Percentiles rank a stretch among this genome's conserved stretches.
Conservation (phyloP, 2,888 invertebrate species). For the Epinotia bilunana region DNA sequence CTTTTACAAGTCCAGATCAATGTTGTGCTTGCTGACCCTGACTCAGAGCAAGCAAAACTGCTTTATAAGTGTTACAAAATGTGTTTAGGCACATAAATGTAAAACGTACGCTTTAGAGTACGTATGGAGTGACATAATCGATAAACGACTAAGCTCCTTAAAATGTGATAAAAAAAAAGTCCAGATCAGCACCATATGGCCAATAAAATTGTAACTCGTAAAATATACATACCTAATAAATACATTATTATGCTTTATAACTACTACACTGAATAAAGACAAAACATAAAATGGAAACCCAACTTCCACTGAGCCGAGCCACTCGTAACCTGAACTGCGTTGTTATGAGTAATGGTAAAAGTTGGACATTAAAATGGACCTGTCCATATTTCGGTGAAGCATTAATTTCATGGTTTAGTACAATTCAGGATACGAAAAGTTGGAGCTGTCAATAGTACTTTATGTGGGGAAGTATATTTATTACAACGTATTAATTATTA, state of each 20-base stretch:
- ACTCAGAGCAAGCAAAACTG: too few species aligned
- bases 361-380: slow-evolving; percentile 38
- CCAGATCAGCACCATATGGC: too few species aligned
- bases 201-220: too few species aligned
- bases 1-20: not conserved
- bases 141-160: too few species aligned
- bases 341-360: slow-evolving; percentile 41
- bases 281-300: slow-evolving; percentile 18
- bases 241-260: not conserved
- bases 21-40: too few species aligned
- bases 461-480: slow-evolving; percentile 13
- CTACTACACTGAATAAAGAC: not conserved
- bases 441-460: slow-evolving; percentile 26
- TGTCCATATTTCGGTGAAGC: slow-evolving; percentile 42
- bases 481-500: slow-evolving; percentile 18
- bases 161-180: too few species aligned
- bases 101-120: too few species aligned
- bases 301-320: slow-evolving; percentile 29
- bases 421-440: slow-evolving; percentile 27
- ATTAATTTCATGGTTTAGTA: slow-evolving; percentile 43
- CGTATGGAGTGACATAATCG: too few species aligned
- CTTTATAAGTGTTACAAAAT: too few species aligned
- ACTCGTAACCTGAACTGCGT: slow-evolving; percentile 37
- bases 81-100: too few species aligned
- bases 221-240: not conserved